Evolutionary conservation across 2,888 invertebrate genomes (phyloP), one percentile per base, ranked within the genome.

Genomic region (Brachylomia viminalis): DNA sequence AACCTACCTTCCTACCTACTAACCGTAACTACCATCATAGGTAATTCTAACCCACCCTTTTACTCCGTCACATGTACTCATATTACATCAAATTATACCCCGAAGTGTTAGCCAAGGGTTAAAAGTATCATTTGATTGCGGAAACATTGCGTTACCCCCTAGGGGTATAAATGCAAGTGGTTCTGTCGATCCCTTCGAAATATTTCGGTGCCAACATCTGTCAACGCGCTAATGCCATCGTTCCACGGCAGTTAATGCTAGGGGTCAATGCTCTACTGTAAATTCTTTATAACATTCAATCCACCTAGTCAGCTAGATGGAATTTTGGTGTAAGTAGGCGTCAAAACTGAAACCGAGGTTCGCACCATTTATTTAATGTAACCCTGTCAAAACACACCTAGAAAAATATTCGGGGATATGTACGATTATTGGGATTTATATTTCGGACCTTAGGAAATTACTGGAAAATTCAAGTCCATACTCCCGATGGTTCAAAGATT

Each of bases 241-340:
- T 87, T 88, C 85, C 78, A 83, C 85, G 80, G 80, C 83, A 83
- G 87, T 88, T 89, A 92, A 91, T 91, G 90, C 80, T 79, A 78
- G 72, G 89, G 89, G 89, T 86, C 90, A 83, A 90, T 88, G 90
- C 89, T 86, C 84, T 80, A 89, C 89, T 89, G 90, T 91, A 91
- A 91, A 91, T 92, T 90, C 90, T 90, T 90, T 88, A 89, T 88
- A 84, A 85, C 82, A 88, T 90, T 91, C 91, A 88, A 88, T 88
- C 80, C 87, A 88, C 86, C 89, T 90, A 87, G 88, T 84, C 81
- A 72, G 80, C 88, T 90, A 92, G 93, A 94, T 93, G 93, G 93
- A 92, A 87, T 92, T 93, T 92, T 89, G 89, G 81, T 93, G 93
- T 93, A 89, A 90, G 86, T 79, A 86, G 82, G 82, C 86, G 83